Evolutionary conservation across 2,797 vertebrate species (phyloP).

Genomic region (Peromyscus melanophrys): DNA sequence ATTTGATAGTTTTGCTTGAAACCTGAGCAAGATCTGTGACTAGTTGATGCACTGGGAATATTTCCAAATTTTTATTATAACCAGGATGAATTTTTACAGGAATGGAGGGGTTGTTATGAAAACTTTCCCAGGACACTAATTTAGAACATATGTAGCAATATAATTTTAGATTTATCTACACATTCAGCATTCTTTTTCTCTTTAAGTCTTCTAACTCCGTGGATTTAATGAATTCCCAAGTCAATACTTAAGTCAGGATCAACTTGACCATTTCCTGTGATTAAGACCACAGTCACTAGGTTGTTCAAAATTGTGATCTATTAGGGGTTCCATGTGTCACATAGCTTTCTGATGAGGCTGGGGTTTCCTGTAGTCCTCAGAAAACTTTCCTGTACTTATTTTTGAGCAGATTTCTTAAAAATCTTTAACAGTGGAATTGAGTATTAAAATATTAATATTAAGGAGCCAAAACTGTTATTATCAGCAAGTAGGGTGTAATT

Average conservation of each 20-base stretch:
- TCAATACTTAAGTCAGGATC: background rate
- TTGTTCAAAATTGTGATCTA: background rate
- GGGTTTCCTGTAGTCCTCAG: background rate
- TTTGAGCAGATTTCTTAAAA: conserved; percentile 26
- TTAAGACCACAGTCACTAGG: background rate
- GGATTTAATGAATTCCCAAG: background rate
- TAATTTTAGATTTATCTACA: background rate
- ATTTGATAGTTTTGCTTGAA: conserved; percentile 22
- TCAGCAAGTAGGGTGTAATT: background rate
- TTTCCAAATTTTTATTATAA: background rate
- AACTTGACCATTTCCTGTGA: background rate
- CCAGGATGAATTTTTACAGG: background rate
- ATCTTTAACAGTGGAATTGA: conserved; percentile 18
- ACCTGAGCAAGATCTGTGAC: background rate
- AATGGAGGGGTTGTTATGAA: background rate
- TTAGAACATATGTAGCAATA: background rate
- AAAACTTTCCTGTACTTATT: conserved; percentile 42
- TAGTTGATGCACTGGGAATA: background rate
- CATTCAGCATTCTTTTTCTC: background rate
- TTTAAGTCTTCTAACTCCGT: background rate
- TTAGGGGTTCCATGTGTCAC: conserved; percentile 9
- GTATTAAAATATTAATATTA: background rate
- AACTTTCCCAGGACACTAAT: background rate
- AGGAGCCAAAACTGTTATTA: conserved; percentile 1
- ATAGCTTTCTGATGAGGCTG: background rate